phyloP scores from a whole-genome alignment of 2,888 invertebrate genomes.

The Oasisia sp. region DNA sequence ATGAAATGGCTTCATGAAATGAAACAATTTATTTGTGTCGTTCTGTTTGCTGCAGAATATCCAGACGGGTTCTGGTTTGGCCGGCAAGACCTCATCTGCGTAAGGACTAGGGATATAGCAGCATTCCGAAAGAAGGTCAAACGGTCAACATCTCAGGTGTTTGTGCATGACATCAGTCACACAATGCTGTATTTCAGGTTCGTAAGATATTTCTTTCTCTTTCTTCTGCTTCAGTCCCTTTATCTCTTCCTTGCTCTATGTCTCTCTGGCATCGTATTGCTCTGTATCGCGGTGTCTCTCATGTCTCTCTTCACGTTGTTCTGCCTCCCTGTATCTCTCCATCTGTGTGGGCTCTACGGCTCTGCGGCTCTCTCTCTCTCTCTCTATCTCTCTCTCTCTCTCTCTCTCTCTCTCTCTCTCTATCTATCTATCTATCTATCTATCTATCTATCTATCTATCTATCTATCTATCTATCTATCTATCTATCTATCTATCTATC shows the following conservation, averaged over 20 bases:
- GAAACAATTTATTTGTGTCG: background rate
- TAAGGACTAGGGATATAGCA: background rate
- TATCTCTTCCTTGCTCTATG: too few species aligned
- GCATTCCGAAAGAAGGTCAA: conserved; percentile 4
- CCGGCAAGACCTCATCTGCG: background rate
- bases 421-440: background rate
- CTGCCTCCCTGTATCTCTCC: background rate
- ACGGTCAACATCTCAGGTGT: background rate
- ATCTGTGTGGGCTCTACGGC: background rate
- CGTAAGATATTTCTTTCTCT: background rate
- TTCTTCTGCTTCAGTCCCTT: too few species aligned
- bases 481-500: background rate
- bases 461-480: background rate
- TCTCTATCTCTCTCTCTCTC: background rate
- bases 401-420: conserved; percentile 19
- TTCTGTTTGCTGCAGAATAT: background rate
- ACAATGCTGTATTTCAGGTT: background rate
- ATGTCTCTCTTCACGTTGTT: too few species aligned
- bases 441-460: background rate
- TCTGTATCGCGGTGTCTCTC: too few species aligned
- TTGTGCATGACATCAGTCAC: background rate
- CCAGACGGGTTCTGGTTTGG: conserved; percentile 6
- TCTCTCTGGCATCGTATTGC: too few species aligned
- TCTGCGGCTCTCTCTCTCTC: background rate
- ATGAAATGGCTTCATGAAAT: background rate